Evolutionary conservation across 2,113 vertebrate genomes (phyloP).

Genomic region (Pedetes capensis): DNA sequence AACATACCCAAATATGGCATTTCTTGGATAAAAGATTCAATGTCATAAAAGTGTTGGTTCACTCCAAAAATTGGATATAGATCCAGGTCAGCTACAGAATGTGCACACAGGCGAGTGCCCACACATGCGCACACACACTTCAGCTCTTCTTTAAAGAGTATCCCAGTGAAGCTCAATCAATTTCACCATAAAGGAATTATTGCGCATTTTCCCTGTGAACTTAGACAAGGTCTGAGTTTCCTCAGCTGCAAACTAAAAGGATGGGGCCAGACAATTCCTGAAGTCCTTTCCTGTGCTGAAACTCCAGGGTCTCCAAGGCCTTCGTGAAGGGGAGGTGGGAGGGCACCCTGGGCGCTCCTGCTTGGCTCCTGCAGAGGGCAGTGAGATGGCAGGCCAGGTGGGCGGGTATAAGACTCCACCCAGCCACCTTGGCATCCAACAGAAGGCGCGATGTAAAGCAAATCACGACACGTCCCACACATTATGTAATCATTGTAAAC

Average conservation of each 20-base stretch:
- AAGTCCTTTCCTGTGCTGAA: neutral
- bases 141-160: neutral
- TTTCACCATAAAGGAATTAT: neutral
- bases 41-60: neutral
- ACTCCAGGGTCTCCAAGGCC: neutral
- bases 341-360: fast-evolving
- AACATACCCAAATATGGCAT: fast-evolving
- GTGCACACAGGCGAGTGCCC: neutral
- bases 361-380: fast-evolving
- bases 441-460: neutral
- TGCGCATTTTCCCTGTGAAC: neutral
- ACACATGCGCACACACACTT: neutral
- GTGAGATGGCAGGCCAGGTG: fast-evolving
- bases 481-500: neutral
- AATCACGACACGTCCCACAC: neutral
- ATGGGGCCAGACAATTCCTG: fast-evolving
- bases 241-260: neutral
- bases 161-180: neutral
- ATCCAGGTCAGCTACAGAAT: too few relatives aligned
- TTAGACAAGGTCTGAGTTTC: neutral
- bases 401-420: neutral
- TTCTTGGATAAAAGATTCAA: neutral
- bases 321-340: fast-evolving
- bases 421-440: neutral
- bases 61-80: neutral